Evolutionary conservation across 2,113 vertebrate genomes (phyloP).

Genomic region (Carettochelys insculpta): DNA sequence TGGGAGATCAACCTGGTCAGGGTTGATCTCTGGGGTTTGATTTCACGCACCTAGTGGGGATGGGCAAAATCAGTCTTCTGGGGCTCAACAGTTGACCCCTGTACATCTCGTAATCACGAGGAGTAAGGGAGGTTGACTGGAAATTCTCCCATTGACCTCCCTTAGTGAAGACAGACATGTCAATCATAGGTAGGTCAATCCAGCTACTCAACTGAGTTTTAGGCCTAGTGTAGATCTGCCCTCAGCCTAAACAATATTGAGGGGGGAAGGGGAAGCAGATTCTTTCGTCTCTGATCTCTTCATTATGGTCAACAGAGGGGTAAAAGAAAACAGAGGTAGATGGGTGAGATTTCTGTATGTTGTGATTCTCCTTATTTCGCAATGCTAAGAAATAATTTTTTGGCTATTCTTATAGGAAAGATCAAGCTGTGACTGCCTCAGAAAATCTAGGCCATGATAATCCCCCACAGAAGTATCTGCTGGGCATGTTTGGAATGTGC

Average conservation of each 20-base stretch:
- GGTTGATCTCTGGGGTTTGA: too few species aligned
- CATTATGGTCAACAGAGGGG: not conserved
- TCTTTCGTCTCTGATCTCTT: not conserved
- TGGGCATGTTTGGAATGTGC: not conserved
- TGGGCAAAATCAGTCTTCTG: too few species aligned
- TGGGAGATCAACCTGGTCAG: too few species aligned
- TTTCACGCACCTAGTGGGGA: too few species aligned
- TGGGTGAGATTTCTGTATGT: not conserved
- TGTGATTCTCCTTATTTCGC: not conserved
- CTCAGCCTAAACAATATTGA: not conserved
- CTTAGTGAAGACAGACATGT: too few species aligned
- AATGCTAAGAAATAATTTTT: accelerated
- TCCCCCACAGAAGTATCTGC: not conserved
- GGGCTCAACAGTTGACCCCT: too few species aligned
- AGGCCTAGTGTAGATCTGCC: too few species aligned
- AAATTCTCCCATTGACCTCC: too few species aligned
- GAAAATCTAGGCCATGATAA: not conserved
- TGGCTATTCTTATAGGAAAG: accelerated
- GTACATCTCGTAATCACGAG: too few species aligned
- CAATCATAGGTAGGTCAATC: too few species aligned
- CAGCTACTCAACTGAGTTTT: too few species aligned
- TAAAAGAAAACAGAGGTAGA: not conserved
- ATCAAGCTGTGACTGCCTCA: accelerated
- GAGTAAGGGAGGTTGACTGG: too few species aligned
- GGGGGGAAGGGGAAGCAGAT: not conserved